These are phyloP conservation scores for Axis porcinus DNA, from an alignment of 2,113 vertebrate genomes.

Conservation along the genomic window DNA sequence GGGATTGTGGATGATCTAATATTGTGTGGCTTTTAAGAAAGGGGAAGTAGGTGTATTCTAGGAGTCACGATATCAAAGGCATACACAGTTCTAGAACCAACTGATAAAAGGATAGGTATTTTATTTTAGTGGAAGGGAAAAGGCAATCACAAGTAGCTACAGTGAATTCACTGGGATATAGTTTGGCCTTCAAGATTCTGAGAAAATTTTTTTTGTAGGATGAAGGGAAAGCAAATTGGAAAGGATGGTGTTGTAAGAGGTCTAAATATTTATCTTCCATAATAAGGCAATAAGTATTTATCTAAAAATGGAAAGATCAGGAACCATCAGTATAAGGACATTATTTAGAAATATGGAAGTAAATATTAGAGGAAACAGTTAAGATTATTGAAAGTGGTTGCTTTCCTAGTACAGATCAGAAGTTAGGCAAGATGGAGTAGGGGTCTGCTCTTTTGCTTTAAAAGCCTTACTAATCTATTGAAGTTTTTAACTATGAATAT, in stretches of 20 bases:
- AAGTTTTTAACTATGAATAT: conserved; percentile 24
- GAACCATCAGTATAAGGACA: not conserved
- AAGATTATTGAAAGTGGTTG: not conserved
- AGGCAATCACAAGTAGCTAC: not conserved
- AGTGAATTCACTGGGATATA: not conserved
- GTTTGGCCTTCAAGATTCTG: not conserved
- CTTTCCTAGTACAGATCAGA: not conserved
- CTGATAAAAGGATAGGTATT: not conserved
- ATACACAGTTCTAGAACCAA: not conserved
- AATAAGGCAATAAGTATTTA: not conserved
- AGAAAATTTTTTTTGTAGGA: not conserved
- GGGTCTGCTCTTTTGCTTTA: conserved; percentile 14
- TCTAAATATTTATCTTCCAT: conserved; percentile 13
- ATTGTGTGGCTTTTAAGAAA: conserved; percentile 43
- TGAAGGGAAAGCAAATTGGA: not conserved
- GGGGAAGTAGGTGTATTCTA: conserved; percentile 18
- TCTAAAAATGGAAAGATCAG: not conserved
- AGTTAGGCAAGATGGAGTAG: not conserved
- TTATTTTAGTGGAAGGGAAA: not conserved
- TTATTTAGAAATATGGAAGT: not conserved
- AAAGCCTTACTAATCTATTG: not conserved
- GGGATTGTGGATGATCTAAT: conserved; percentile 32
- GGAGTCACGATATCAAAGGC: conserved; percentile 5
- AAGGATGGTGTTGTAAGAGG: not conserved
- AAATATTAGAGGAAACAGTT: conserved; percentile 22